Evolutionary conservation across 2,888 invertebrate genomes (phyloP), one percentile per base, ranked within the genome.

Genomic region (Spialia ferax): DNA sequence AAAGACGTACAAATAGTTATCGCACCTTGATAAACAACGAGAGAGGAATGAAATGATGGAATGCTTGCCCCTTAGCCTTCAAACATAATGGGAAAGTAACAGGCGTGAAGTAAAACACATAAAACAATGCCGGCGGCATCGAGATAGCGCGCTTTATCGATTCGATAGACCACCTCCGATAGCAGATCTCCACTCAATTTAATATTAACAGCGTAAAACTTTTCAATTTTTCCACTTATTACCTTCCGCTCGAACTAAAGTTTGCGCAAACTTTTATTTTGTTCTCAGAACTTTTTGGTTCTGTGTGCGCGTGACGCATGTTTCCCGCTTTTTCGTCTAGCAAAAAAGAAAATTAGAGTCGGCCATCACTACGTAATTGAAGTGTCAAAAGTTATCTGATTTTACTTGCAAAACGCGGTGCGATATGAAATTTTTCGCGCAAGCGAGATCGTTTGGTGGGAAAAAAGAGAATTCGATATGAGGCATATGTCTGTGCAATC

Each of bases 361-460:
- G 83, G 83, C 89, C 88, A 89, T 92, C 91, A 89, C 87, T 85
- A 78, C 87, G 90, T 93, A 93, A 93, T 93, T 93, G 93, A 90
- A 91, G 91, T 93, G 93, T 93, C 93, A 93, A 93, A 93, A 93
- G 91, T 93, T 93, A 86, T 89, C 91, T 92, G 92, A 93, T 93
- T 93, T 93, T 89, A 93, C 93, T 93, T 93, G 92, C 93, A 93
- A 93, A 93, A 84, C 88, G 88, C 86, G 85, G 85, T 82, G 86
- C 86, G 86, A 88, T 91, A 91, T 91, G 91, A 91, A 93, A 93
- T 91, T 89, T 91, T 90, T 91, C 87, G 87, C 89, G 85, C 84
- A 79, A 77, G 81, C 85, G 88, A 85, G 83, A 89, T 89, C 87
- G 91, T 81, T 85, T 79, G 81, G 78, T 77, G 85, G 85, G 60